phyloP scores from a whole-genome alignment of 2,888 invertebrate species.

The Aporophyla lueneburgensis region DNA sequence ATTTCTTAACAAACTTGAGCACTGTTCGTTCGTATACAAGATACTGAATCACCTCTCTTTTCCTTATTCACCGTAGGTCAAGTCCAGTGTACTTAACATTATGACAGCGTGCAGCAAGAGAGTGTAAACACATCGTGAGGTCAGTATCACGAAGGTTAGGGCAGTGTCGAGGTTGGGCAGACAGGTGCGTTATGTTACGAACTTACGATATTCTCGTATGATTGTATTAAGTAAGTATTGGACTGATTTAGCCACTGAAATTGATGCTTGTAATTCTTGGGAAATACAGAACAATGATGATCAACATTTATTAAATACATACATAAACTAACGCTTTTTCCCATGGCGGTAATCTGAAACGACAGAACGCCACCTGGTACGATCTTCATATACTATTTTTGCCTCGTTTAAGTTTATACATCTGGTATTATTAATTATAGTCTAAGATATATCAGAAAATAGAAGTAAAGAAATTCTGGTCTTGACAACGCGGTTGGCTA shows the following conservation, averaged over 20 bases:
- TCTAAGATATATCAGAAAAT: too few species aligned
- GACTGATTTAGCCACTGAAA: background rate
- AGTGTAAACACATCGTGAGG: constrained; percentile 34
- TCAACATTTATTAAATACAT: background rate
- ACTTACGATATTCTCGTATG: background rate
- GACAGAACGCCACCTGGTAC: too few species aligned
- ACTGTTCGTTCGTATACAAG: background rate
- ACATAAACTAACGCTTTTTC: too few species aligned
- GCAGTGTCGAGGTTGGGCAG: constrained; percentile 36
- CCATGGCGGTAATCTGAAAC: too few species aligned
- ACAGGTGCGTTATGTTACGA: constrained; percentile 1
- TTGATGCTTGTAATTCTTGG: background rate
- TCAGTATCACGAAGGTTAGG: constrained; percentile 44
- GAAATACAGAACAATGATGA: background rate
- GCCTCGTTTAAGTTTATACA: too few species aligned
- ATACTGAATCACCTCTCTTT: constrained; percentile 6
- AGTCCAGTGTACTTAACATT: constrained; percentile 42
- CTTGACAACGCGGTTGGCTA: too few species aligned
- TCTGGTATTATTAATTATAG: too few species aligned
- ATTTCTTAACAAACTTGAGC: background rate
- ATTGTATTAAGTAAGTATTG: background rate
- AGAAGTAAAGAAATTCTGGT: too few species aligned
- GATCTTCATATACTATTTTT: too few species aligned
- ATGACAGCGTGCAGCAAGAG: background rate
- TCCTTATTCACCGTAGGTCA: constrained; percentile 40